Percentiles rank a stretch among this genome's conserved stretches.
Conservation (phyloP, 2,113 vertebrate species). For the Acanthochromis polyacanthus region DNA sequence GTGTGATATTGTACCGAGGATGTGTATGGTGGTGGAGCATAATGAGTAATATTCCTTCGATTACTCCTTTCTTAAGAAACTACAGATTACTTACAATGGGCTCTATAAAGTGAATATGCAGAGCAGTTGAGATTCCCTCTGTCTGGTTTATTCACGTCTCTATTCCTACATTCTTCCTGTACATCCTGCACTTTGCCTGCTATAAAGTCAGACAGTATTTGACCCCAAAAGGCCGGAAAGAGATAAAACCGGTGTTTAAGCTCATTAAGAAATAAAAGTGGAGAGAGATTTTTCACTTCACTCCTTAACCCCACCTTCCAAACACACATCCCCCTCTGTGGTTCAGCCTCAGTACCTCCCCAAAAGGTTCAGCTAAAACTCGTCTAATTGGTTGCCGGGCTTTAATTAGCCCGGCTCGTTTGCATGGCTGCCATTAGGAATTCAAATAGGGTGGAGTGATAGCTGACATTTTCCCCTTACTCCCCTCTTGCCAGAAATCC, state of each 20-base stretch:
- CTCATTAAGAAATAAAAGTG: slow-evolving; percentile 24
- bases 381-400: slow-evolving; percentile 76
- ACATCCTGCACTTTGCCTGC: slow-evolving; percentile 46
- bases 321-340: slow-evolving; percentile 38
- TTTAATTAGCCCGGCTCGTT: slow-evolving; percentile 83
- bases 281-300: slow-evolving; percentile 26
- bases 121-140: slow-evolving; percentile 15
- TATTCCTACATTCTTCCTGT: slow-evolving; percentile 43
- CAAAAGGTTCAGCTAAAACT: slow-evolving; percentile 74
- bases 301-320: slow-evolving; percentile 43
- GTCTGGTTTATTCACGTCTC: slow-evolving; percentile 54
- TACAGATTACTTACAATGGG: slow-evolving; percentile 12
- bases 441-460: slow-evolving; percentile 82
- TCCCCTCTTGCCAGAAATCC: slow-evolving; percentile 59
- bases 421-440: slow-evolving; percentile 82
- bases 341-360: slow-evolving; percentile 60
- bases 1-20: slow-evolving; percentile 16
- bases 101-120: slow-evolving; percentile 15
- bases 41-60: background rate
- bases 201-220: slow-evolving; percentile 13
- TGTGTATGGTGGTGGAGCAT: background rate
- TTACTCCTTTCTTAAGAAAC: slow-evolving; percentile 2
- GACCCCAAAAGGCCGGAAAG: slow-evolving; percentile 33
- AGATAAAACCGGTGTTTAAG: slow-evolving; percentile 26
- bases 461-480: slow-evolving; percentile 76